phyloP scores from a whole-genome alignment of 2,888 invertebrate species.

The Nineta flava region DNA sequence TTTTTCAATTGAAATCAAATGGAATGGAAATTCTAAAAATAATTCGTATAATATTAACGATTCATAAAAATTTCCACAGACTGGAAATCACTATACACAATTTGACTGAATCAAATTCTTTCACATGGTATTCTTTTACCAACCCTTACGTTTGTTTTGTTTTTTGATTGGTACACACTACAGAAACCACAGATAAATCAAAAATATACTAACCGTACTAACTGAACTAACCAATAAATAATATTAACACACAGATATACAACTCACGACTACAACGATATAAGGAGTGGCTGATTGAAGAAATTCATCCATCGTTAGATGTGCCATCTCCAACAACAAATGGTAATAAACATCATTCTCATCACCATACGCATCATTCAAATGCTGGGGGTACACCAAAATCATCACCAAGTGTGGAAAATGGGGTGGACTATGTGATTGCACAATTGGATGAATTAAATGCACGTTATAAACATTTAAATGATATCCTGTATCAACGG shows the following conservation, averaged over 20 bases:
- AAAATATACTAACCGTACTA: conserved; percentile 2
- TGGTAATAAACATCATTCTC: neutral
- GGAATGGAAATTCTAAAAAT: no score
- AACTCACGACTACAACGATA: conserved; percentile 72
- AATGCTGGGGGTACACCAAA: conserved; percentile 19
- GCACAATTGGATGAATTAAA: conserved; percentile 69
- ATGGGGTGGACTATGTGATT: conserved; percentile 60
- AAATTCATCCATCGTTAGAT: conserved; percentile 68
- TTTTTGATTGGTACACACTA: no score
- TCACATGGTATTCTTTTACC: no score
- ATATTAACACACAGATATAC: conserved; percentile 53
- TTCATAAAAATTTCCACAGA: no score
- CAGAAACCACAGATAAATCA: no score
- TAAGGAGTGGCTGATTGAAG: conserved; percentile 66
- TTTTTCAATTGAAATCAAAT: no score
- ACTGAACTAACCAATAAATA: conserved; percentile 11
- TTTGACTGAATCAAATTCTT: no score
- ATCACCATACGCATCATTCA: no score
- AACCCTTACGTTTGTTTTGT: no score
- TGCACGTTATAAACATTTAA: conserved; percentile 54
- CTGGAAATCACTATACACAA: no score
- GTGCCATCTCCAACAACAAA: conserved; percentile 19
- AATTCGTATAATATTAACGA: no score
- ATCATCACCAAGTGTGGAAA: conserved; percentile 20
- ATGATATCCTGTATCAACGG: conserved; percentile 52